Conservation (phyloP, 1,140 invertebrate genomes). For the Drosophila repletoides region DNA sequence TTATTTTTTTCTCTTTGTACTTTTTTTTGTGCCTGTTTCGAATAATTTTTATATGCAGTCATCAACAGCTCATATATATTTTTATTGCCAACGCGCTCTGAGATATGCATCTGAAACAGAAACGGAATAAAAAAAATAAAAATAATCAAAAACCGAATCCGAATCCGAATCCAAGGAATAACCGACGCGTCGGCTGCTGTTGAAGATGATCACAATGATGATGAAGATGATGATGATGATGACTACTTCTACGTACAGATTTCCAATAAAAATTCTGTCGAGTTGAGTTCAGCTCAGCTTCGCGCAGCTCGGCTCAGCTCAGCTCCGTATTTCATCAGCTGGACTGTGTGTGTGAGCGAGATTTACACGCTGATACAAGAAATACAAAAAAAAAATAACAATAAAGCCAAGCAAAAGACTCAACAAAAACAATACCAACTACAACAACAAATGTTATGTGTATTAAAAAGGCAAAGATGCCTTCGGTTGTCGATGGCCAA, state of each 20-base stretch:
- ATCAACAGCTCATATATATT: constrained; percentile 80
- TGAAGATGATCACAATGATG: constrained; percentile 9
- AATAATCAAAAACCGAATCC: constrained; percentile 33
- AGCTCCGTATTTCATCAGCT: constrained; percentile 57
- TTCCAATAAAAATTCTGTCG: constrained; percentile 70
- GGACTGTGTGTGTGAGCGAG: constrained; percentile 61
- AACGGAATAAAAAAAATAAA: constrained; percentile 37
- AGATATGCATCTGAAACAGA: constrained; percentile 74
- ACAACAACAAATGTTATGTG: constrained; percentile 5
- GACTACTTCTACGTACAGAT: constrained; percentile 79
- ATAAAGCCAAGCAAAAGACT: constrained; percentile 42
- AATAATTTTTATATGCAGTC: constrained; percentile 77
- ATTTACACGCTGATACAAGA: constrained; percentile 75
- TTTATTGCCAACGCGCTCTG: constrained; percentile 66
- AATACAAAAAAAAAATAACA: constrained; percentile 65
- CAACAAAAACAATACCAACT: constrained; percentile 5
- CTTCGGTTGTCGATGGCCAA: constrained; percentile 47
- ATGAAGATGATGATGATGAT: constrained; percentile 45
- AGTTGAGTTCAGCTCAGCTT: constrained; percentile 17
- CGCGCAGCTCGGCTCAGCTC: constrained; percentile 2
- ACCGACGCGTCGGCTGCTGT: constrained; percentile 26
- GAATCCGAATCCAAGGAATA: constrained; percentile 37
- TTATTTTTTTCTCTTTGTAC: constrained; percentile 20
- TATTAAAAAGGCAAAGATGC: constrained; percentile 7
- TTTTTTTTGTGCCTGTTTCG: constrained; percentile 47